These are phyloP conservation scores for Miichthys miiuy DNA, from an alignment of 2,797 vertebrate species.

Conservation along the genomic window DNA sequence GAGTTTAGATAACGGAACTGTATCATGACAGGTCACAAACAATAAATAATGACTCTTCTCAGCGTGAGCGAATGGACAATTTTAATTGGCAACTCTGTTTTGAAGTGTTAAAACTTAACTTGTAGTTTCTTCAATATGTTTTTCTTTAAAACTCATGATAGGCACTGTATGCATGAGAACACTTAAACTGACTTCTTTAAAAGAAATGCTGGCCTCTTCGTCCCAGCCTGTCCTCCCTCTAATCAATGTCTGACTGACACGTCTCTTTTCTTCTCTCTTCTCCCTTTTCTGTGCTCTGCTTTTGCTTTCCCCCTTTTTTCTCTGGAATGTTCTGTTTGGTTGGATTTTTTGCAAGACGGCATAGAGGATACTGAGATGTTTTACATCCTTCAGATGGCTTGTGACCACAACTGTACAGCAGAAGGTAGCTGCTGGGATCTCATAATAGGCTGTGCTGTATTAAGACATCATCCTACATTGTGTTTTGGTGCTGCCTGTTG, in stretches of 20 bases:
- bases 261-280: conserved; percentile 72
- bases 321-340: conserved; percentile 85
- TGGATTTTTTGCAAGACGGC: conserved; percentile 93
- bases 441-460: conserved; percentile 85
- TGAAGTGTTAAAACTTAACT: conserved; percentile 29
- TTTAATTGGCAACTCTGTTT: conserved; percentile 32
- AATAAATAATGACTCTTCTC: neutral
- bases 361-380: conserved; percentile 95
- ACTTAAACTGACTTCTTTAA: conserved; percentile 49
- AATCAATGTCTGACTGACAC: conserved; percentile 80
- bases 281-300: conserved; percentile 69
- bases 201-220: conserved; percentile 47
- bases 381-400: conserved; percentile 99
- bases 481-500: conserved; percentile 70
- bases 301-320: conserved; percentile 79
- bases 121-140: conserved; percentile 9
- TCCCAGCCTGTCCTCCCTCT: conserved; percentile 61
- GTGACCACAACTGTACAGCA: conserved; percentile 99
- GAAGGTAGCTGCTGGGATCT: conserved; percentile 99
- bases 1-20: conserved; percentile 1
- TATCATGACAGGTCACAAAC: neutral
- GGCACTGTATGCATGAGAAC: conserved; percentile 54
- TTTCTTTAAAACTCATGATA: conserved; percentile 18
- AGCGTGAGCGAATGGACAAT: neutral
- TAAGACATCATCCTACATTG: conserved; percentile 84